Percentiles rank a stretch among this genome's conserved stretches.
phyloP scores from a whole-genome alignment of 2,888 invertebrate genomes.

The Amphiduros pacificus region DNA sequence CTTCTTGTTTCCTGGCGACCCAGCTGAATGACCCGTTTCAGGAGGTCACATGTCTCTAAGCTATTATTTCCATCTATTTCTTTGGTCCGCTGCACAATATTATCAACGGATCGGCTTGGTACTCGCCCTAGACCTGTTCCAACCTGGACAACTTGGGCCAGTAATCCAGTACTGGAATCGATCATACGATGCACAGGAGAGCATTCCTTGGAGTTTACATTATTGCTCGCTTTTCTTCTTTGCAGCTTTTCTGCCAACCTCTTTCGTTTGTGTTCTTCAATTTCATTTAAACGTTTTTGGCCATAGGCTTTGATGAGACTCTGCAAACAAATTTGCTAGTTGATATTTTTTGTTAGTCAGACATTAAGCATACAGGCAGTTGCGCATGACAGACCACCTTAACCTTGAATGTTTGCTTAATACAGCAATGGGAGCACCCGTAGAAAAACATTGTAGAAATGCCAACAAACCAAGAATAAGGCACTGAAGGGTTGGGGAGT shows the following conservation, averaged over 20 bases:
- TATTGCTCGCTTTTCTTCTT: conserved; percentile 1
- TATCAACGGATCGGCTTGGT: not conserved
- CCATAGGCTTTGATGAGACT: conserved; percentile 33
- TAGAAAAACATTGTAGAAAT: too few relatives aligned
- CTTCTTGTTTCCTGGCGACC: conserved; percentile 8
- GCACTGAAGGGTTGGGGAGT: too few relatives aligned
- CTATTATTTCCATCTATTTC: not conserved
- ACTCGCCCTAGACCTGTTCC: too few relatives aligned
- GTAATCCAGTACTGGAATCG: conserved; percentile 7
- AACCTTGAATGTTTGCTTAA: too few relatives aligned
- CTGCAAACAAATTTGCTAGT: conserved; percentile 21
- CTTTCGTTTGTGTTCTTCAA: conserved; percentile 29
- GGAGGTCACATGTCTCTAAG: conserved; percentile 4
- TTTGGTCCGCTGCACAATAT: too few relatives aligned
- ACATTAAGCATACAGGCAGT: conserved; percentile 2
- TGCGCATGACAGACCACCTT: too few relatives aligned
- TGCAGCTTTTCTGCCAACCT: conserved; percentile 1
- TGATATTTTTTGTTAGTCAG: not conserved
- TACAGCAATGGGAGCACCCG: too few relatives aligned
- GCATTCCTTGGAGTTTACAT: not conserved
- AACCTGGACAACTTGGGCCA: not conserved
- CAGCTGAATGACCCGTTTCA: conserved; percentile 11
- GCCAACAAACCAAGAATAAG: too few relatives aligned
- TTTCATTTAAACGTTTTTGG: conserved; percentile 29
- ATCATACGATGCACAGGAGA: conserved; percentile 14